These are phyloP conservation scores for Danaus melanippus DNA, from an alignment of 1,140 invertebrate species.

Conservation along the genomic window DNA sequence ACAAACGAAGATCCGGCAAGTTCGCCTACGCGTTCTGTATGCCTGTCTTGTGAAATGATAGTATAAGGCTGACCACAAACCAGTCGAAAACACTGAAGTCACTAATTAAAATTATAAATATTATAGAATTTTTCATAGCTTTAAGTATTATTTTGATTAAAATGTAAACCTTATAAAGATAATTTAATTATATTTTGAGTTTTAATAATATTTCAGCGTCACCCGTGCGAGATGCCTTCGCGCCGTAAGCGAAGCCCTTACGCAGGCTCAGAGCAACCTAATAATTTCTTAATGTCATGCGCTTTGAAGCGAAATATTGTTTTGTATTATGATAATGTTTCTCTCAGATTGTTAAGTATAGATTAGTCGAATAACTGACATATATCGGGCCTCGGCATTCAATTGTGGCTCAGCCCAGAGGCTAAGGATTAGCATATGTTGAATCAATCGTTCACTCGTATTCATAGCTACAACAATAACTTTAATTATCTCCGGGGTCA, in stretches of 20 bases:
- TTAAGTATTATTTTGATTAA: too few species aligned
- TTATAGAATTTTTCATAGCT: too few species aligned
- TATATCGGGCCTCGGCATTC: conserved; percentile 20
- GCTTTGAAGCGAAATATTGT: conserved; percentile 67
- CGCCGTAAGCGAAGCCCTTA: conserved; percentile 49
- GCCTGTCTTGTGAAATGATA: conserved; percentile 19
- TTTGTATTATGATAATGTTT: conserved; percentile 63
- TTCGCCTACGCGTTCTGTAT: conserved; percentile 30
- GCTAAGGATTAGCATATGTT: background rate
- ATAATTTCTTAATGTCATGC: conserved; percentile 69
- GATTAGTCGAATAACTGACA: conserved; percentile 37
- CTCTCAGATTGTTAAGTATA: conserved; percentile 52
- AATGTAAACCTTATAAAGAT: conserved; percentile 6
- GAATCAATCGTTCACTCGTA: too few species aligned
- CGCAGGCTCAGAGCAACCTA: conserved; percentile 60
- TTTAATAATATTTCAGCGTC: background rate
- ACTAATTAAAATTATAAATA: too few species aligned
- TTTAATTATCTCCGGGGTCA: too few species aligned
- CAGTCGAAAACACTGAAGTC: too few species aligned
- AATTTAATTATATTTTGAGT: background rate
- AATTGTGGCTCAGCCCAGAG: conserved; percentile 19
- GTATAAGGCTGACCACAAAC: conserved; percentile 8
- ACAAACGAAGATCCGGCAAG: conserved; percentile 22
- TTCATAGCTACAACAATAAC: too few species aligned
- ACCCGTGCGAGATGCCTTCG: conserved; percentile 26